These are phyloP conservation scores for Brenthis hecate DNA, from an alignment of 2,888 invertebrate species.

Conservation along the genomic window DNA sequence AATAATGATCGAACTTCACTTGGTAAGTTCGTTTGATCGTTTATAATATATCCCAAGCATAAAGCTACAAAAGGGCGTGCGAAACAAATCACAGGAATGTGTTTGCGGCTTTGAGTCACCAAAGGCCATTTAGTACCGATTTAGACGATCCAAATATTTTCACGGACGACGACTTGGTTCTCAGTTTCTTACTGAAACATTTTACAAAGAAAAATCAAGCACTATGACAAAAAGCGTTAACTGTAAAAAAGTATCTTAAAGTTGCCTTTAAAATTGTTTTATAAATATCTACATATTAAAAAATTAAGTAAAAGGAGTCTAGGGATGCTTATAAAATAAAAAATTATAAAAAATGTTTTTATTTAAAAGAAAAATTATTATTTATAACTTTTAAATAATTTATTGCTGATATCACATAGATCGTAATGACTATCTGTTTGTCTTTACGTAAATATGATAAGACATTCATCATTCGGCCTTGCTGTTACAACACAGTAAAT, in stretches of 20 bases:
- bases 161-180: slow-evolving; percentile 66
- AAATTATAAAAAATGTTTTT: no score
- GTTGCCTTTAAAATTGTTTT: no score
- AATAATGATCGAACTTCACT: no score
- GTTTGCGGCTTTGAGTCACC: slow-evolving; percentile 66
- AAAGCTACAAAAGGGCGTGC: slow-evolving; percentile 38
- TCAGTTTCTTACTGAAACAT: slow-evolving; percentile 31
- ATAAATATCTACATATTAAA: no score
- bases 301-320: no score
- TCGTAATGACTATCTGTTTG: slow-evolving; percentile 25
- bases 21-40: no score
- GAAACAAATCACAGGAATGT: slow-evolving; percentile 40
- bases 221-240: not conserved
- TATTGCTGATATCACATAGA: not conserved
- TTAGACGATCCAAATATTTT: slow-evolving; percentile 77
- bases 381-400: no score
- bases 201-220: not conserved
- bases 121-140: slow-evolving; percentile 71
- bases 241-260: not conserved
- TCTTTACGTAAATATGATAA: slow-evolving; percentile 51
- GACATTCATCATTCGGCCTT: slow-evolving; percentile 52
- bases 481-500: slow-evolving; percentile 48
- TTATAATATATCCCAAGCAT: slow-evolving; percentile 19
- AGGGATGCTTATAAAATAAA: no score
- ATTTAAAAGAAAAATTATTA: no score